Percentiles rank a stretch among this genome's conserved stretches.
Evolutionary conservation across 2,797 vertebrate species (phyloP).

Genomic region (Thaleichthys pacificus): DNA sequence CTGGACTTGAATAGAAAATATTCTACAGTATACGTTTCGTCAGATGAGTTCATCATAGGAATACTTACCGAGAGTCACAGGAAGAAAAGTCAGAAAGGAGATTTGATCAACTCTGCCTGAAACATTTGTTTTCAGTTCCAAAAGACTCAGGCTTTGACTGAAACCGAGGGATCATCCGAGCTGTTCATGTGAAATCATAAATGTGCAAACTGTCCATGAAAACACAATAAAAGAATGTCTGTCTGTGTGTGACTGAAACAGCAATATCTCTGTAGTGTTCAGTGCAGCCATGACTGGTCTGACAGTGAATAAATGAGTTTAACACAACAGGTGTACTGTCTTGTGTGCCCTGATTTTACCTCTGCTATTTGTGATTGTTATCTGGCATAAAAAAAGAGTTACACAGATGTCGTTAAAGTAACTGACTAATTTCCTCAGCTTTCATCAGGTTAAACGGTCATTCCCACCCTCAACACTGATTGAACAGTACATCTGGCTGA

Average conservation of each 20-base stretch:
- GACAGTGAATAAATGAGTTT: slow-evolving; percentile 4
- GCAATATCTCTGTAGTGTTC: slow-evolving; percentile 45
- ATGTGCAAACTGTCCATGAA: slow-evolving; percentile 75
- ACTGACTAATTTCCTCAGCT: background rate
- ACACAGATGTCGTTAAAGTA: background rate
- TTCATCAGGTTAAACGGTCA: too few relatives aligned
- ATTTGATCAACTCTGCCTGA: slow-evolving; percentile 49
- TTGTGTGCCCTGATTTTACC: background rate
- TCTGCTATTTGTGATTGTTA: too few relatives aligned
- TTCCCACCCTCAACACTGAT: too few relatives aligned
- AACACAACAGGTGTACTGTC: background rate
- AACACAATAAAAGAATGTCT: slow-evolving; percentile 73
- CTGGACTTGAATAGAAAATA: slow-evolving; percentile 59
- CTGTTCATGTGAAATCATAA: slow-evolving; percentile 69
- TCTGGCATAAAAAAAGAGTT: background rate
- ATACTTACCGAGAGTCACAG: slow-evolving; percentile 65
- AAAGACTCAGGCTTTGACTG: slow-evolving; percentile 49
- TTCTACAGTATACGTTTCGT: slow-evolving; percentile 61
- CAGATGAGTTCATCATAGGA: slow-evolving; percentile 64
- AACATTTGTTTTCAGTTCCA: slow-evolving; percentile 58
- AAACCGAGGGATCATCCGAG: slow-evolving; percentile 57
- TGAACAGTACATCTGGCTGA: slow-evolving; percentile 5
- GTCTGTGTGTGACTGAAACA: slow-evolving; percentile 71
- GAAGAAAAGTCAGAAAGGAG: slow-evolving; percentile 35
- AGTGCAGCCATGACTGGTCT: slow-evolving; percentile 6